Percentiles rank a stretch among this genome's conserved stretches.
phyloP scores from a whole-genome alignment of 2,888 invertebrate species.

The Tholera decimalis region DNA sequence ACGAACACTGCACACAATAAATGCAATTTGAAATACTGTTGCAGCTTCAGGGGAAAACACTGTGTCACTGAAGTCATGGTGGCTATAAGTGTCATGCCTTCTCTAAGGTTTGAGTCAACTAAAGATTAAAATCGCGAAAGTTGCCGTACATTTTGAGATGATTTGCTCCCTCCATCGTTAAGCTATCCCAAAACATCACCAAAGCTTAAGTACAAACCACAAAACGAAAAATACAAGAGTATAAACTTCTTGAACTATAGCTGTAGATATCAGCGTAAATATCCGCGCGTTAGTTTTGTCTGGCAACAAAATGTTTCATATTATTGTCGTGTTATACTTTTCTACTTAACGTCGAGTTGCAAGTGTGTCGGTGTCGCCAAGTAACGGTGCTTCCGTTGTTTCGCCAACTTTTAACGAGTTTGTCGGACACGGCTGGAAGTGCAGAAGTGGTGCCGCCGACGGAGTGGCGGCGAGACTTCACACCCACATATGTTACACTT shows the following conservation, averaged over 20 bases:
- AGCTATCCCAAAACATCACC: slow-evolving; percentile 26
- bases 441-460: slow-evolving; percentile 73
- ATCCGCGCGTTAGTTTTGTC: slow-evolving; percentile 78
- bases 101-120: no score
- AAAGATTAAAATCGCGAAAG: neutral
- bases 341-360: slow-evolving; percentile 88
- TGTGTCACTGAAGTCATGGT: no score
- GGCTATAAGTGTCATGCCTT: neutral
- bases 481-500: slow-evolving; percentile 75
- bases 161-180: slow-evolving; percentile 11
- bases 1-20: neutral
- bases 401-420: slow-evolving; percentile 91
- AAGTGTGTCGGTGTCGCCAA: slow-evolving; percentile 83
- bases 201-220: slow-evolving; percentile 37
- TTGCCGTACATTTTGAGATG: neutral
- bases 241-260: slow-evolving; percentile 66
- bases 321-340: slow-evolving; percentile 88
- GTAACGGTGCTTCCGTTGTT: slow-evolving; percentile 86
- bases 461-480: slow-evolving; percentile 69
- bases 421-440: slow-evolving; percentile 85
- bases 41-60: neutral
- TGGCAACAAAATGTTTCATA: slow-evolving; percentile 84
- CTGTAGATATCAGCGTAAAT: slow-evolving; percentile 78
- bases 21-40: neutral
- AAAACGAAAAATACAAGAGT: slow-evolving; percentile 69